Conservation (phyloP, 2,888 invertebrate species). For the Eristalinus sepulchralis region DNA sequence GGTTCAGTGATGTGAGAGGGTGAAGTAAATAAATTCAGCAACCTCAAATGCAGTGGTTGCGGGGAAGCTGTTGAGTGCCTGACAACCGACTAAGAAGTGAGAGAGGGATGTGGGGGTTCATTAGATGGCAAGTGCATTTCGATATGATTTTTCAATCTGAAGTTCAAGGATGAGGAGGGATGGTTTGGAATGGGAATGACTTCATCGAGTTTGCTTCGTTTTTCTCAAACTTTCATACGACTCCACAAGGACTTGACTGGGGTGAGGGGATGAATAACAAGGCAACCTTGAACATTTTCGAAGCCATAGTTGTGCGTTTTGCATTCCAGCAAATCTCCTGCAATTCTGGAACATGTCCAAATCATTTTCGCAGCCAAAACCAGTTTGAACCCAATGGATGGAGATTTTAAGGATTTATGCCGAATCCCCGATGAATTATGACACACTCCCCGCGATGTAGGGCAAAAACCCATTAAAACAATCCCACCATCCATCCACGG, state of each 20-base stretch:
- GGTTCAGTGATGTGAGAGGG: neutral
- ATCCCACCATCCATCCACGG: neutral
- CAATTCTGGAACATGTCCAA: neutral
- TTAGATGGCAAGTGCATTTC: slow-evolving; percentile 21
- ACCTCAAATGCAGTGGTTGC: too few species aligned
- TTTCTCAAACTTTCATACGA: too few species aligned
- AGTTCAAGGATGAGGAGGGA: neutral
- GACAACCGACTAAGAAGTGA: neutral
- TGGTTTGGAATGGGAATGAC: neutral
- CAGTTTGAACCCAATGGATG: neutral
- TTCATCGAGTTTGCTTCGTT: neutral
- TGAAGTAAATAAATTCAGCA: neutral
- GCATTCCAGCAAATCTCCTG: too few species aligned
- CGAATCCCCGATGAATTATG: neutral
- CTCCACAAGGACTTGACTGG: too few species aligned
- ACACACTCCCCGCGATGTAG: neutral
- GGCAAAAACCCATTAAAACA: neutral
- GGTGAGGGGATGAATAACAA: too few species aligned
- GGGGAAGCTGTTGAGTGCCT: neutral
- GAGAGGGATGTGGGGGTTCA: slow-evolving; percentile 33
- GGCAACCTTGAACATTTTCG: too few species aligned
- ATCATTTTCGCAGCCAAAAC: neutral
- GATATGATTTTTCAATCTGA: neutral
- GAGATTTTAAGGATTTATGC: neutral
- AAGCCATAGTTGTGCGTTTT: too few species aligned